phyloP scores from a whole-genome alignment of 2,888 invertebrate species.

The Ochropleura leucogaster region DNA sequence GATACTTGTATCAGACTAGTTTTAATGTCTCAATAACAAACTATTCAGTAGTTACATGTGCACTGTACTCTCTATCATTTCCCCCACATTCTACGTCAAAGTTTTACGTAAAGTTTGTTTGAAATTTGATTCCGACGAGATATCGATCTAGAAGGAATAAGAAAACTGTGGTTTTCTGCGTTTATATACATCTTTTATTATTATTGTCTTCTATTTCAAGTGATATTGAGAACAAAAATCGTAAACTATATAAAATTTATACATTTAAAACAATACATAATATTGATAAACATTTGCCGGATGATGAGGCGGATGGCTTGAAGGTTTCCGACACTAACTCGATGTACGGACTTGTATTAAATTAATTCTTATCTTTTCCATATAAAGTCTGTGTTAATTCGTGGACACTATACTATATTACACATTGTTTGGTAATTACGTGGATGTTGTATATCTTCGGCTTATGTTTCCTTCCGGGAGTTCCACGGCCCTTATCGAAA shows the following conservation, averaged over 20 bases:
- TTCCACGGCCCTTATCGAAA: not conserved
- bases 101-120: not conserved
- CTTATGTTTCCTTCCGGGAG: conserved; percentile 33
- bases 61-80: not conserved
- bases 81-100: not conserved
- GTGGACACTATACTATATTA: conserved; percentile 45
- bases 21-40: conserved; percentile 1
- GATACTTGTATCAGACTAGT: not conserved
- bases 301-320: conserved; percentile 69
- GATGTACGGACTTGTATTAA: conserved; percentile 41
- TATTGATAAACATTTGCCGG: conserved; percentile 72
- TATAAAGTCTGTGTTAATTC: conserved; percentile 47
- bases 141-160: not conserved
- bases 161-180: not conserved
- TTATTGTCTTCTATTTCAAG: not conserved
- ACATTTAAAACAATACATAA: conserved; percentile 60
- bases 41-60: not conserved
- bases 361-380: conserved; percentile 55
- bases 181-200: not conserved
- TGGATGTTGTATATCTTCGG: conserved; percentile 21
- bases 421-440: conserved; percentile 46
- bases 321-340: conserved; percentile 65
- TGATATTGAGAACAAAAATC: not conserved
- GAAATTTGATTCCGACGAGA: not conserved
- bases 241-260: conserved; percentile 26